Base-by-base conservation (phyloP, 2,888 invertebrate species). In the Drosophila neoperkinsi region DNA sequence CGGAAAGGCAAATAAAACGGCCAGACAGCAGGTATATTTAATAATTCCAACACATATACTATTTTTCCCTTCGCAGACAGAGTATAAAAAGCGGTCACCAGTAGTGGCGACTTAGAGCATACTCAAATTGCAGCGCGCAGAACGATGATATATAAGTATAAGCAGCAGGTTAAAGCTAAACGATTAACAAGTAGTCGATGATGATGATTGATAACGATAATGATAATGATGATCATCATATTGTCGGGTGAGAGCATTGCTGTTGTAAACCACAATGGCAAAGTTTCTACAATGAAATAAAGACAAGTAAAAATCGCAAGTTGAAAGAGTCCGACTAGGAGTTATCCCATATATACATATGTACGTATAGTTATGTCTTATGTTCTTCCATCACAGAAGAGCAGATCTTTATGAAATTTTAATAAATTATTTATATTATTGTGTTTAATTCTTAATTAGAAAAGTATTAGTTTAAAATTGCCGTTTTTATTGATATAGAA, bases 161-260 rank as follows among this genome's bases (percentile, higher is more conserved):
- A 58, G 60, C 50, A 73, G 53, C 61, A 64, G 67, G 67, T 71
- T 61, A 51, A 58, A 78, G 61, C 59, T 60, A 77, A 71, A 63
- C 65, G 67, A 46, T 65, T 51, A 65, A 51, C 46, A 36, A 61
- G 59, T 68, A 71, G 55, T 75, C 63, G 56, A 75, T 55, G 61
- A 66, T 51, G 53, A 74, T 58, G 58, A 21, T 16, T 57, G 49
- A 63, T 58, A 41, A 49, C 38, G 36, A 46, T 61, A 53, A 65
- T 60, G 55, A 34, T 18, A 36, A 60, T 13, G 52, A 38, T 25
- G 51, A 50, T 36, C 21, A 41, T 38, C 43, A 33, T 33, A 46
- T 18, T 55, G 57, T 10, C 13, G 16, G 31, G 31, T 16, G 31
- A 25, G 5, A 28, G 9, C 9, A 18, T 33, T 25, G 31, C 52